Percentiles rank a stretch among this genome's conserved stretches.
These are phyloP conservation scores for Gavia stellata DNA, from an alignment of 2,113 vertebrate genomes.

Conservation along the genomic window DNA sequence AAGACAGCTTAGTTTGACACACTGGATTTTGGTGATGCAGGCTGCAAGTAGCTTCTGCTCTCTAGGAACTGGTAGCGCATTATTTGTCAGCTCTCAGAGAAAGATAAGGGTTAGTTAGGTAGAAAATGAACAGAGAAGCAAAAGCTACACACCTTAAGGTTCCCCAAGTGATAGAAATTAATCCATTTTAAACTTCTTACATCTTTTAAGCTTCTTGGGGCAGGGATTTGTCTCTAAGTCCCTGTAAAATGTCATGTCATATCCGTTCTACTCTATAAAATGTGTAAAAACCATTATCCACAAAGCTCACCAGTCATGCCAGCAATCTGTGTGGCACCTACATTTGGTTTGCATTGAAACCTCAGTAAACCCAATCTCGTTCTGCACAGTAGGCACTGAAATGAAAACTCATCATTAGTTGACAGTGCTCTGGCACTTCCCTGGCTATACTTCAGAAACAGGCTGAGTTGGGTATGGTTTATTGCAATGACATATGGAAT, in stretches of 20 bases:
- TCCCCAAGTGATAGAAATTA: not conserved
- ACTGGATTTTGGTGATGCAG: not conserved
- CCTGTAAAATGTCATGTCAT: not conserved
- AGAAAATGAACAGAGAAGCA: not conserved
- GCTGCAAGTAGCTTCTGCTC: not conserved
- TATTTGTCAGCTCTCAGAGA: not conserved
- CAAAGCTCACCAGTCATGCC: not conserved
- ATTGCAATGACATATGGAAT: not conserved
- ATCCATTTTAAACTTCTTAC: not conserved
- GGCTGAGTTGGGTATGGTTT: not conserved
- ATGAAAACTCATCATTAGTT: not conserved
- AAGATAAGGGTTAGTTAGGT: not conserved
- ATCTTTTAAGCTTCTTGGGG: not conserved
- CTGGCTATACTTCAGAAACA: not conserved
- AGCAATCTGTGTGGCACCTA: not conserved
- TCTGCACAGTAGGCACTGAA: not conserved
- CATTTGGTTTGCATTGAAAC: not conserved
- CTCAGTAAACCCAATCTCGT: not conserved
- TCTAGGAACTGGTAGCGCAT: not conserved
- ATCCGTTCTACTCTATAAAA: not conserved
- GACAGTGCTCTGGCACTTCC: not conserved
- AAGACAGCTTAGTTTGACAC: not conserved
- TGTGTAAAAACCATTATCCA: not conserved
- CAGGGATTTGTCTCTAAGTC: not conserved
- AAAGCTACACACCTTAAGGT: not conserved